These are phyloP conservation scores for Neocrepidodera transversa DNA, from an alignment of 2,888 invertebrate genomes.

Conservation along the genomic window DNA sequence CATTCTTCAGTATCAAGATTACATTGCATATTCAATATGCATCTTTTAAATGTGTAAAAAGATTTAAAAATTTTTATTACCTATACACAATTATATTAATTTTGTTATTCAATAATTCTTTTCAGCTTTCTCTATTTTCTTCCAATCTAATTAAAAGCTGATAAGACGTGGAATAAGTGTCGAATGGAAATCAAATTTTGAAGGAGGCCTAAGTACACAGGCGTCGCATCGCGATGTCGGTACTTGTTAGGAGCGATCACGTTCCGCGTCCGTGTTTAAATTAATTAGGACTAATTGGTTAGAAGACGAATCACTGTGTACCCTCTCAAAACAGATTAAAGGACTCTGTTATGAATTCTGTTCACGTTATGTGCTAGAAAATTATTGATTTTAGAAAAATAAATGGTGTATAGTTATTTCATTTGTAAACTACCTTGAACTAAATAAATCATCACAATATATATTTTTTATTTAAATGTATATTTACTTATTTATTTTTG, in stretches of 20 bases:
- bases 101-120: no score
- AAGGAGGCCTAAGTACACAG: conserved; percentile 1
- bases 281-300: conserved; percentile 48
- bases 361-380: not conserved
- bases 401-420: no score
- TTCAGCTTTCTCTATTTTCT: not conserved
- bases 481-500: no score
- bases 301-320: conserved; percentile 38
- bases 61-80: no score
- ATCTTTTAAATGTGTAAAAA: not conserved
- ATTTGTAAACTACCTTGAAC: no score
- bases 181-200: not conserved
- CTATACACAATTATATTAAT: no score
- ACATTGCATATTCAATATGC: not conserved
- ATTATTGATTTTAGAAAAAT: no score
- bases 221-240: not conserved
- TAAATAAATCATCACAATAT: no score
- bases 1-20: not conserved
- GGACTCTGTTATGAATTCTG: conserved; percentile 16
- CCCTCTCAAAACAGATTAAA: conserved; percentile 35
- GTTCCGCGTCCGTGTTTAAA: conserved; percentile 38
- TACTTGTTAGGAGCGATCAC: conserved; percentile 31
- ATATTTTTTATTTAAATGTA: no score
- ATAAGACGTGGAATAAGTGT: not conserved
- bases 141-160: not conserved